Evolutionary conservation across 1,140 invertebrate genomes (phyloP).

Genomic region (Olivierus martensii): DNA sequence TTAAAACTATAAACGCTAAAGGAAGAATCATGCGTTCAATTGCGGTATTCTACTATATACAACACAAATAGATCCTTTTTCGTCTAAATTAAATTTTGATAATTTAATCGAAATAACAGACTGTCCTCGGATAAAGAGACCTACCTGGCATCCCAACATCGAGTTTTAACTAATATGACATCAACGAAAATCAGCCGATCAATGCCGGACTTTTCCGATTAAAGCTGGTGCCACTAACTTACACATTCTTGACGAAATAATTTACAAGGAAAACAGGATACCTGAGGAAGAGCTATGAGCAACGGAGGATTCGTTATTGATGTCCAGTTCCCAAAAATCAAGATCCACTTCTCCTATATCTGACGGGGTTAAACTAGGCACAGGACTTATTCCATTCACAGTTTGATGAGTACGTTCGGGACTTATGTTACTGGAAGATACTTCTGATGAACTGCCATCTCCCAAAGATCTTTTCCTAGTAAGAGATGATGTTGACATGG

Average conservation of each 20-base stretch:
- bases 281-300: conserved; percentile 16
- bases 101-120: too few relatives aligned
- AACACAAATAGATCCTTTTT: too few relatives aligned
- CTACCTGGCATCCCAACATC: too few relatives aligned
- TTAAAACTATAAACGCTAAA: too few relatives aligned
- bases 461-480: conserved; percentile 12
- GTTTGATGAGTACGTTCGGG: conserved; percentile 22
- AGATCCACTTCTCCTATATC: conserved; percentile 53
- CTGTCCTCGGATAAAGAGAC: too few relatives aligned
- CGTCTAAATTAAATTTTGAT: too few relatives aligned
- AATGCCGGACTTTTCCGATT: too few relatives aligned
- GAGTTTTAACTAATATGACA: too few relatives aligned
- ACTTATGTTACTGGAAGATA: conserved; percentile 42
- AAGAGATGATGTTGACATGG: conserved; percentile 3
- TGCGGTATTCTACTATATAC: too few relatives aligned
- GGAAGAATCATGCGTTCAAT: too few relatives aligned
- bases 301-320: conserved; percentile 21
- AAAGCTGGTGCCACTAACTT: too few relatives aligned
- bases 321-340: conserved; percentile 61
- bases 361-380: conserved; percentile 32
- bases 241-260: not conserved
- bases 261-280: conserved; percentile 1
- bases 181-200: too few relatives aligned
- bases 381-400: conserved; percentile 19
- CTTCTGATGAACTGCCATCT: conserved; percentile 51